These are phyloP conservation scores for Paraplagusia blochii DNA, from an alignment of 2,113 vertebrate species.

Conservation along the genomic window DNA sequence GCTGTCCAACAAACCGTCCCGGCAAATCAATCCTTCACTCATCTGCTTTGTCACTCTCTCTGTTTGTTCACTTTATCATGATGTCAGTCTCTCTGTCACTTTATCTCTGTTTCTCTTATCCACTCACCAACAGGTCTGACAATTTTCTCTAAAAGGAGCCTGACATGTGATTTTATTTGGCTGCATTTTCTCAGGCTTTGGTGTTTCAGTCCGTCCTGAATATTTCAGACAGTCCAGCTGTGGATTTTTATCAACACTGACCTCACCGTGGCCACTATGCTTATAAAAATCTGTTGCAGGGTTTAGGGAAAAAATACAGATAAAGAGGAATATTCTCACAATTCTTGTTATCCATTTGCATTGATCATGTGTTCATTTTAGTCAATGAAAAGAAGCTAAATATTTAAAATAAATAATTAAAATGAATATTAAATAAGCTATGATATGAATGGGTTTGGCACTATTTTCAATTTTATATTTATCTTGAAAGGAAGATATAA, in stretches of 20 bases:
- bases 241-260: conserved; percentile 78
- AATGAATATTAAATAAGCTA: no score
- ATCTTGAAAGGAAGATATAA: no score
- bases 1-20: conserved; percentile 48
- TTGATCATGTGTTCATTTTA: no score
- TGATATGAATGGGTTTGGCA: no score
- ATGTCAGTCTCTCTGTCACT: conserved; percentile 51
- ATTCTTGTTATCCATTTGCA: no score
- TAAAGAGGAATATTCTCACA: no score
- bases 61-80: conserved; percentile 59
- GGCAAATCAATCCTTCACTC: conserved; percentile 52
- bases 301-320: not conserved
- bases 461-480: no score
- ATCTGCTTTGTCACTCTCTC: conserved; percentile 51
- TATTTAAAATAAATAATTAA: no score
- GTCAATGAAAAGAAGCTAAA: no score
- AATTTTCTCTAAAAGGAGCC: conserved; percentile 12
- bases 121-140: conserved; percentile 31
- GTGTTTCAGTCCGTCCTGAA: not conserved
- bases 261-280: conserved; percentile 70
- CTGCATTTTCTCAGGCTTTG: conserved; percentile 12
- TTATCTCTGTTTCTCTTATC: conserved; percentile 40
- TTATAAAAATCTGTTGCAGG: not conserved
- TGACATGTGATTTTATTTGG: conserved; percentile 22
- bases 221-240: conserved; percentile 75